Evolutionary conservation across 1,140 invertebrate species (phyloP).

Genomic region (Bombus pyrosoma): DNA sequence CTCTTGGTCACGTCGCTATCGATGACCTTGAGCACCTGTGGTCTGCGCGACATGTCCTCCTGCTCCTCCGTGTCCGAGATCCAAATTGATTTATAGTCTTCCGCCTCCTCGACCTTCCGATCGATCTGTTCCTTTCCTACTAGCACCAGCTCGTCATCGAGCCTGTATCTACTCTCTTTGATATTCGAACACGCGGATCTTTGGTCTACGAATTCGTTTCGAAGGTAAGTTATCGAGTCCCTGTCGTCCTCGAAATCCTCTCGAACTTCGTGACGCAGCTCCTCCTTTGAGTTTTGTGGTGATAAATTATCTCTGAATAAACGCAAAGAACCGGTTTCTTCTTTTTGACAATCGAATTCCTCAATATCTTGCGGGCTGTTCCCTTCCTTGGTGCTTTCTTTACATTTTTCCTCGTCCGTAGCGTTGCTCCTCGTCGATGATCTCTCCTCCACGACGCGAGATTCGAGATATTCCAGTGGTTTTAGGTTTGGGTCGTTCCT

Average conservation of each 20-base stretch:
- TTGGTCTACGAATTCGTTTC: background rate
- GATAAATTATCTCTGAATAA: background rate
- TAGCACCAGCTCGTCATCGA: constrained; percentile 54
- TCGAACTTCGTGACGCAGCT: background rate
- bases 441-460: background rate
- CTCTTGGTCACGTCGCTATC: constrained; percentile 78
- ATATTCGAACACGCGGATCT: constrained; percentile 29
- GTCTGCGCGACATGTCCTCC: constrained; percentile 80
- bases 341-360: background rate
- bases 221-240: background rate
- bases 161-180: constrained; percentile 36
- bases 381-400: constrained; percentile 48
- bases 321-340: background rate
- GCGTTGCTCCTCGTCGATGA: constrained; percentile 57
- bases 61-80: constrained; percentile 74
- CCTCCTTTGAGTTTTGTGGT: background rate
- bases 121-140: constrained; percentile 9
- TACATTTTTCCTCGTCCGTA: constrained; percentile 72
- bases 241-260: constrained; percentile 20
- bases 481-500: constrained; percentile 10
- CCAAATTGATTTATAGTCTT: constrained; percentile 77
- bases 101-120: constrained; percentile 67
- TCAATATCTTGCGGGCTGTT: constrained; percentile 12
- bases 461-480: constrained; percentile 37
- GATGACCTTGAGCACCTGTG: constrained; percentile 79